phyloP scores from a whole-genome alignment of 2,888 invertebrate genomes.

The Iphiclides podalirius region DNA sequence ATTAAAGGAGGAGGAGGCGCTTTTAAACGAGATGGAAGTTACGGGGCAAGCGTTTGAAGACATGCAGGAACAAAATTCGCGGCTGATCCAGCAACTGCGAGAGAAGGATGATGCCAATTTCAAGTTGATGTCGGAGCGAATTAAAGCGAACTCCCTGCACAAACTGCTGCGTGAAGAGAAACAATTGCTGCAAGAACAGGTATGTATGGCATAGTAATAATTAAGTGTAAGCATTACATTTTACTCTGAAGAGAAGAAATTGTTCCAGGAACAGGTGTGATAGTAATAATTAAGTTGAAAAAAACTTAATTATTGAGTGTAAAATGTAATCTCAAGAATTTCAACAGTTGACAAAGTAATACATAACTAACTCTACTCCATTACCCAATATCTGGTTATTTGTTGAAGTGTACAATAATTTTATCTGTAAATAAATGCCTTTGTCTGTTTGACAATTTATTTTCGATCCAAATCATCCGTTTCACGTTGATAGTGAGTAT shows the following conservation, averaged over 20 bases:
- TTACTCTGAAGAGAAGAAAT: neutral
- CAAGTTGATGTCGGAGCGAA: slow-evolving; percentile 98
- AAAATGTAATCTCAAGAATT: no score
- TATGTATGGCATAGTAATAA: slow-evolving; percentile 39
- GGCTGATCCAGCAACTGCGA: slow-evolving; percentile 95
- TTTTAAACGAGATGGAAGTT: slow-evolving; percentile 99
- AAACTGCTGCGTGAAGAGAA: slow-evolving; percentile 97
- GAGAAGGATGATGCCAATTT: slow-evolving; percentile 99
- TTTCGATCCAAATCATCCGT: no score
- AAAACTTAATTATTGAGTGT: no score
- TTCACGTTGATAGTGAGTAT: no score
- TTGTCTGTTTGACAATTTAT: no score
- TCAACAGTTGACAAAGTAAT: no score
- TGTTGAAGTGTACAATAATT: no score
- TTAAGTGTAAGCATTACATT: neutral
- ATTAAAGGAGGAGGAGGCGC: slow-evolving; percentile 93
- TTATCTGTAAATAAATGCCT: no score
- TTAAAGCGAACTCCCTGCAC: slow-evolving; percentile 96
- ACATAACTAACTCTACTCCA: no score
- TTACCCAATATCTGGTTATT: no score
- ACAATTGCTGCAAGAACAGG: slow-evolving; percentile 94
- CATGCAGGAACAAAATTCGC: slow-evolving; percentile 98
- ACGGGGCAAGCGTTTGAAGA: slow-evolving; percentile 99
- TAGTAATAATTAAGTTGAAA: no score
- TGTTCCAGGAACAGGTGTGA: no score